Evolutionary conservation across 2,888 invertebrate species (phyloP), one percentile per base, ranked within the genome.

Genomic region (Drosophila affinis): DNA sequence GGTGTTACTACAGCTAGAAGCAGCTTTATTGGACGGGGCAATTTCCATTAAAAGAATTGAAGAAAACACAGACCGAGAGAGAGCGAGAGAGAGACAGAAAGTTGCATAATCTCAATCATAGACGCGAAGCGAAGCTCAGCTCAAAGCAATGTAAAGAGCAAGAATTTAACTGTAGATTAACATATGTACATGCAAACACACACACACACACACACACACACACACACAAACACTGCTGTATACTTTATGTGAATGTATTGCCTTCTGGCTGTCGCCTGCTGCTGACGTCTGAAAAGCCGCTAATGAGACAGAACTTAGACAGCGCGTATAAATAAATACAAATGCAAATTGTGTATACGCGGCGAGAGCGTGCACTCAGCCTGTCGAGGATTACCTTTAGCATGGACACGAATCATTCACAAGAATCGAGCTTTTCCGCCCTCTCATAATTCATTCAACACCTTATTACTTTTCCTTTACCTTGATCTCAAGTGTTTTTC

Each of bases 211-310:
- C n/a, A n/a, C n/a, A 81, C 62, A 32, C 21, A 49, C 62, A 32
- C 21, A 49, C 51, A 45, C 29, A 29, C 48, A 21, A 21, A 32
- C 29, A 17, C 46, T 39, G 17, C 47, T 12, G 14, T 45, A 49
- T 7, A 45, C 14, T 34, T 32, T 46, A 39, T 14, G 29, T 29
- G 7, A 29, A 39, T 29, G 7, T 17, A 9, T 45, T n/a, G 21
- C 45, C 39, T 27, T 32, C 17, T 48, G 58, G 48, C 17, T 55
- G 39, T 63, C 29, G 29, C n/a, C 44, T 29, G n/a, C 60, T 73
- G 65, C 60, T 86, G 80, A 86, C 81, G 76, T 83, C 65, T 65
- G 58, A 85, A 81, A 76, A 79, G 81, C 79, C 81, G 81, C 82
- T 79, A 81, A 81, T 81, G 77, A 84, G 72, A 64, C 64, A 14